Base-by-base conservation (phyloP, 2,888 invertebrate species). In the Cantharis nigra region DNA sequence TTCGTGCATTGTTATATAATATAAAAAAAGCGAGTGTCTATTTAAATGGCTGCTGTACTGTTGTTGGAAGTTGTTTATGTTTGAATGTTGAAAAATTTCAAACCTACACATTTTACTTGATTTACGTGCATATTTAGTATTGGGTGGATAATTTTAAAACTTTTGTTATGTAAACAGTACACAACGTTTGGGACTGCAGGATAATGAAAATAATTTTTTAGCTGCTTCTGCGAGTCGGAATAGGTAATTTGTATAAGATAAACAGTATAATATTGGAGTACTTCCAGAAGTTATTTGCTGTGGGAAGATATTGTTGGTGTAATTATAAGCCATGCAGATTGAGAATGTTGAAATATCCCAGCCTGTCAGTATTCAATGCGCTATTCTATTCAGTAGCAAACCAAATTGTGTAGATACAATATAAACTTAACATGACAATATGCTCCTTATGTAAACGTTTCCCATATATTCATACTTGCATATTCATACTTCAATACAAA, bases 351-450 rank as follows among this genome's bases (percentile, higher is more conserved):
- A 75, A 62, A 75, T 65, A 71, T 16, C 16, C 28, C 70, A 70
- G 28, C 62, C 64, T 76, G 78, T 78, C 76, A 74, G 71, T 67
- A 49, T 70, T 26, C 69, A 74, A 76, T 76, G 73, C 74, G 73
- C 69, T 74, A 76, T 77, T 74, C 77, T 74, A 79, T 79, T 79
- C 79, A 75, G 76, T 77, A 79, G 79, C 77, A 75, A 77, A 71
- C 74, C 23, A 77, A 33, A 75, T 77, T 79, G 79, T 79, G 49
- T 49, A 49, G 49, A 72, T 78, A 70, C 71, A 71, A 78, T 72
- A 72, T 33, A 76, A 64, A 65, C 73, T 76, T 76, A 67, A 76
- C 78, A 78, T 69, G 78, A 78, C 78, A 78, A 78, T 78, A 78
- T 73, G 78, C 69, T 72, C 49, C 75, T 78, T 78, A 78, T 75